phyloP scores from a whole-genome alignment of 2,888 invertebrate genomes.

The Saturnia pavonia region DNA sequence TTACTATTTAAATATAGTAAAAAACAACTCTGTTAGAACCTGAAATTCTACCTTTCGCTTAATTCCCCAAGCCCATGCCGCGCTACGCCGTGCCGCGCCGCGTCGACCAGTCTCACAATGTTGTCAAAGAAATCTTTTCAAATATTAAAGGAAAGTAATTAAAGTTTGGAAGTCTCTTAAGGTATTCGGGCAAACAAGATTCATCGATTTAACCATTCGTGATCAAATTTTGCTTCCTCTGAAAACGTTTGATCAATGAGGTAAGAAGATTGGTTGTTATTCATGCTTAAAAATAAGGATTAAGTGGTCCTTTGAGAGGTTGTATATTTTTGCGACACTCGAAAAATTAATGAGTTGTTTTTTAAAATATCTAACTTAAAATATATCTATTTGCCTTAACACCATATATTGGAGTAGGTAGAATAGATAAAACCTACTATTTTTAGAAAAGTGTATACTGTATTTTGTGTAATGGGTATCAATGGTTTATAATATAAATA shows the following conservation, averaged over 20 bases:
- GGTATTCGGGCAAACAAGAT: slow-evolving; percentile 3
- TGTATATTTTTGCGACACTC: neutral
- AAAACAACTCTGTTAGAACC: neutral
- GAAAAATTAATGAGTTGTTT: neutral
- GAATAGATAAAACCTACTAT: no score
- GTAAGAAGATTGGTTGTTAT: neutral
- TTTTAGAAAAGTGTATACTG: no score
- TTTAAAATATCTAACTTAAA: neutral
- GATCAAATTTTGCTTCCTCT: slow-evolving; percentile 15
- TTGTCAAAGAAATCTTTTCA: slow-evolving; percentile 10
- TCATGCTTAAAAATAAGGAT: slow-evolving; percentile 7
- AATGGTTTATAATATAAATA: no score
- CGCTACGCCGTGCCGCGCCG: neutral
- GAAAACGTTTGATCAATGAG: slow-evolving; percentile 8
- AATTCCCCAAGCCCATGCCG: neutral
- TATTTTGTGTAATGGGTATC: no score
- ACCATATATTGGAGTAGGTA: neutral
- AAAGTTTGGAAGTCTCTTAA: slow-evolving; percentile 8
- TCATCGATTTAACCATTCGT: slow-evolving; percentile 17
- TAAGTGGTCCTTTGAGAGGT: neutral
- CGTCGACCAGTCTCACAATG: neutral
- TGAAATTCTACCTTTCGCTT: neutral
- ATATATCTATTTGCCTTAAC: neutral
- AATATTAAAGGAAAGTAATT: slow-evolving; percentile 10
- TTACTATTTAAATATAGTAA: neutral